Evolutionary conservation across 2,113 vertebrate genomes (phyloP), one percentile per base, ranked within the genome.

Genomic region (Clinocottus analis): DNA sequence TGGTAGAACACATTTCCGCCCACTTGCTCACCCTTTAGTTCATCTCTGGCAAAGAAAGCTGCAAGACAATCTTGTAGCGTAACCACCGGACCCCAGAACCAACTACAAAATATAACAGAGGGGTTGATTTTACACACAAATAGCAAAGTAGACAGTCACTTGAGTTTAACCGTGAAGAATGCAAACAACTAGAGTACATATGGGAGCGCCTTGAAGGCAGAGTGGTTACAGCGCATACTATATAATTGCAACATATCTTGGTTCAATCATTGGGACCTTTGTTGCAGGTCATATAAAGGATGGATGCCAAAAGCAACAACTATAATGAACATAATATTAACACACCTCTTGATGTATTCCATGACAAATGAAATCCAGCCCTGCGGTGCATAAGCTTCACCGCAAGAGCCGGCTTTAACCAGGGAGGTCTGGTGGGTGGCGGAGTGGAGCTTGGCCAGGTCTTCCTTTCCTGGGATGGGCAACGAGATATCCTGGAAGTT

Each of bases 11-110:
- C 17, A 60, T 43, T 43, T 17, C 27, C 29, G 7, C 66, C 58
- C 19, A 68, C 62, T 53, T 4, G 56, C 95, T 96, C 90, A 98
- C 98, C 98, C 95, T 99, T 99, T 59, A 99, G 94, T 91, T 99
- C 98, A 91, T 99, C 98, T 93, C 98, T 96, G 77, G 98, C 96
- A 86, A 99, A 99, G 93, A 99, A 99, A 75, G 98, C 98, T 89
- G 97, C 97, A 84, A 99, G 96, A 90, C 98, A 99, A 93, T 99
- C 98, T 94, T 99, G 98, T 93, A 99, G 95, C 43, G 97, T 99
- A 86, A 99, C 98, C 90, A 97, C 95, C 68, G 98, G 98, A 87
- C 98, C 98, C 98, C 98, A 99, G 95, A 99, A 99, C 98, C 98
- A 99, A 93, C 98, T 99, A 90, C 86, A 92, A 91, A n/a, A 93